These are phyloP conservation scores for Ophion obscuratus DNA, from an alignment of 2,888 invertebrate species.

Conservation along the genomic window DNA sequence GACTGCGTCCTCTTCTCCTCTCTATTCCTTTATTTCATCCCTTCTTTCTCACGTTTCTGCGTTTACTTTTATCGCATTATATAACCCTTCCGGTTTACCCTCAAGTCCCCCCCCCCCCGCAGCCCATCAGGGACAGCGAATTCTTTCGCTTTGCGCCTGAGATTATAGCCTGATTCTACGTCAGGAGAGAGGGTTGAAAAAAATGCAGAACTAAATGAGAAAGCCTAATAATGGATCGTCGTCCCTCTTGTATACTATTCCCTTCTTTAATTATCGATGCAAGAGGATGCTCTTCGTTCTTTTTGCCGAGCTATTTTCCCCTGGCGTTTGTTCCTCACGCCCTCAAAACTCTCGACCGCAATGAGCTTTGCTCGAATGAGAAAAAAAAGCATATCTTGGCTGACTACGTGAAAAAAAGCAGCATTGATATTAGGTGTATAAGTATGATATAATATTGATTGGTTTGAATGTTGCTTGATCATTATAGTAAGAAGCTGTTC, in stretches of 20 bases:
- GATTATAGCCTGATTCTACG: constrained; percentile 38
- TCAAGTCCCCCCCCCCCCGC: constrained; percentile 26
- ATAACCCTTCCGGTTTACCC: constrained; percentile 38
- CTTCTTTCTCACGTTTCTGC: neutral
- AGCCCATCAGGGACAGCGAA: constrained; percentile 30
- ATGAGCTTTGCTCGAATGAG: neutral
- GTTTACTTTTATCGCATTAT: constrained; percentile 37
- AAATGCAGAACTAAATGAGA: constrained; percentile 49
- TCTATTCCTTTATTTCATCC: constrained; percentile 4
- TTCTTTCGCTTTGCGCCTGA: constrained; percentile 35
- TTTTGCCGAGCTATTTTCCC: neutral
- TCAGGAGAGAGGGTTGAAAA: constrained; percentile 23
- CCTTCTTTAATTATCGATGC: constrained; percentile 58
- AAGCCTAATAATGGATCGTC: constrained; percentile 57
- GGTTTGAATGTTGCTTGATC: neutral
- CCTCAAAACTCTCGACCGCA: neutral
- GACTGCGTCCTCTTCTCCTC: constrained; percentile 6
- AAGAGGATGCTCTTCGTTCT: constrained; percentile 1
- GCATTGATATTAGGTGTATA: no score
- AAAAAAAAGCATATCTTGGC: neutral
- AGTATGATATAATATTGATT: neutral
- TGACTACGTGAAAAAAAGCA: neutral
- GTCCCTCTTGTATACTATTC: constrained; percentile 31
- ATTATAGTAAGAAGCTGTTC: neutral
- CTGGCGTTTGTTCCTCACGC: neutral